phyloP scores from a whole-genome alignment of 1,140 invertebrate genomes.

The Hestina assimilis region DNA sequence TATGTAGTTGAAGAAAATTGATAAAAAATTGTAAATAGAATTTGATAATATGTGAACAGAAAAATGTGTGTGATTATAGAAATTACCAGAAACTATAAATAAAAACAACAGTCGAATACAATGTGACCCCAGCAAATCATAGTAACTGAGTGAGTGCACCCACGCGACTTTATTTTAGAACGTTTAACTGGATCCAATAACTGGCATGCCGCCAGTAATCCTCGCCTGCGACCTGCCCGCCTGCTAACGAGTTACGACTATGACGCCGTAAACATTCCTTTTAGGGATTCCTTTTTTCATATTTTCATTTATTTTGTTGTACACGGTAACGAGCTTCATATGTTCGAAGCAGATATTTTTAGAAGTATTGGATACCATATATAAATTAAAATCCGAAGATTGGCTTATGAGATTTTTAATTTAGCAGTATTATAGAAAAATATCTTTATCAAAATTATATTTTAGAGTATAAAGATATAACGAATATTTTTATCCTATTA shows the following conservation, averaged over 20 bases:
- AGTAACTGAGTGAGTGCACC: conserved; percentile 19
- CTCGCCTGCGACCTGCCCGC: conserved; percentile 1
- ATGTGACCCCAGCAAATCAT: conserved; percentile 30
- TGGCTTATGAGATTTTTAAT: too few species aligned
- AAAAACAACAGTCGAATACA: background rate
- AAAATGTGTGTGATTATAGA: too few species aligned
- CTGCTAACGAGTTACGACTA: conserved; percentile 43
- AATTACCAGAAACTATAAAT: too few species aligned
- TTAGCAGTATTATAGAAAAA: too few species aligned
- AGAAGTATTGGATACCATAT: background rate
- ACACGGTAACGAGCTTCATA: background rate
- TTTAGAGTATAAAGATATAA: too few species aligned
- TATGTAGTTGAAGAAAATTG: too few species aligned
- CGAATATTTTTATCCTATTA: too few species aligned
- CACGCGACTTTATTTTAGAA: conserved; percentile 30
- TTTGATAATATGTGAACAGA: too few species aligned
- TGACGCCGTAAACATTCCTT: conserved; percentile 58
- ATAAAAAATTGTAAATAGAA: too few species aligned
- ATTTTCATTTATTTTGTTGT: conserved; percentile 14
- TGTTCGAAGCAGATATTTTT: background rate
- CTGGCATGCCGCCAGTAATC: conserved; percentile 29
- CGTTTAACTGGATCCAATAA: conserved; percentile 26
- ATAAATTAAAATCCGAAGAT: background rate
- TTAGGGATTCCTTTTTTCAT: conserved; percentile 33
- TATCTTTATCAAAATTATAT: too few species aligned